Base-by-base conservation (phyloP, 2,797 vertebrate species). In the Ispidina picta region DNA sequence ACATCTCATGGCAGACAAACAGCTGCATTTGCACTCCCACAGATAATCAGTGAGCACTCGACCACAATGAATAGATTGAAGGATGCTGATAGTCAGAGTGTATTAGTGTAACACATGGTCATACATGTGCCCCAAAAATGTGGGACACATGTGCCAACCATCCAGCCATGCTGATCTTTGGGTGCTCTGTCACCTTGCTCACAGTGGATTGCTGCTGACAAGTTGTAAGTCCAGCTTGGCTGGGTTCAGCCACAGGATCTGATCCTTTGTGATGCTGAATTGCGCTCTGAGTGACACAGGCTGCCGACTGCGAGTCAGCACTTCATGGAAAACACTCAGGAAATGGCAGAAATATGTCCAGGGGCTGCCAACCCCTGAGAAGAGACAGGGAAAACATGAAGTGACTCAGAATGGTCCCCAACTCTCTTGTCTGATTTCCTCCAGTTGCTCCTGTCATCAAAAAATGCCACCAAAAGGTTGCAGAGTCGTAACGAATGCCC, bases 261-360 rank as follows among this genome's bases (percentile, higher is more conserved):
- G 93, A 94, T 94, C 43, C 39, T 89, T 91, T 89, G 68, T 93
- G 89, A 95, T 93, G 91, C 80, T 88, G 93, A 73, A 79, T 58
- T 68, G 77, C 0, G 39, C 87, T 95, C 80, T 84, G 55, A 93
- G 89, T 93, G 83, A 95, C 65, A 82, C 56, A 86, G 80, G 75
- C 79, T 85, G 82, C 46, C 0, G 15, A 69, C 59, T 90, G 88
- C 89, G 90, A 95, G 91, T 95, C 81, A 94, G 77, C 89, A 88
- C 54, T 91, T 92, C 74, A 78, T 79, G 81, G 80, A 86, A 68
- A 86, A 92, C 51, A 31, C 60, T 86, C 44, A 39, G 33, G 9
- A 84, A 92, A 89, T n/a, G 81, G 82, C 60, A 93, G 84, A 91
- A 89, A 60, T 68, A 83, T 91, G 59, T 88, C 54, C 71, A 84